Conservation (phyloP, 2,797 vertebrate species). For the Onychomys arenicola region DNA sequence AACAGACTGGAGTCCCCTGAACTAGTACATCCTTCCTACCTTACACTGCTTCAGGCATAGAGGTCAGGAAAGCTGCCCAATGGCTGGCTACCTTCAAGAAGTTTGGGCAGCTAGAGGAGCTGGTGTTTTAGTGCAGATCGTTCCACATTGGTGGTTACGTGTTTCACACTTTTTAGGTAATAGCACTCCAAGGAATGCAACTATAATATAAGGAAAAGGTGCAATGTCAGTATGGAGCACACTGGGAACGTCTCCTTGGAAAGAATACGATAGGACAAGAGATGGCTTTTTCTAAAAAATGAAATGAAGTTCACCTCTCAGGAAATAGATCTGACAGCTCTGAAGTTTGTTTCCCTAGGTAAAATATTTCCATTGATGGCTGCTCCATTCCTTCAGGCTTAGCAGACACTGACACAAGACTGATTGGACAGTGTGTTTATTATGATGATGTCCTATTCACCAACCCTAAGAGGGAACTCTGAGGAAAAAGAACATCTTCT, state of each 20-base stretch:
- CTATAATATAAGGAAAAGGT: constrained; percentile 68
- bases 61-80: not conserved
- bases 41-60: not conserved
- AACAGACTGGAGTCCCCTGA: not conserved
- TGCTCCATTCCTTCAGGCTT: constrained; percentile 67
- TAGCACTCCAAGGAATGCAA: constrained; percentile 66
- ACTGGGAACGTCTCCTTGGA: constrained; percentile 74
- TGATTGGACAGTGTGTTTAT: constrained; percentile 63
- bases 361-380: constrained; percentile 63
- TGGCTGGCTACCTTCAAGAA: constrained; percentile 52
- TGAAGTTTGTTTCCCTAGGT: constrained; percentile 63
- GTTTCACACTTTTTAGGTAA: constrained; percentile 67
- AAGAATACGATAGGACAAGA: constrained; percentile 70
- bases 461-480: constrained; percentile 65
- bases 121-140: constrained; percentile 59
- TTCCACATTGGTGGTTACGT: constrained; percentile 28
- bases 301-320: constrained; percentile 76
- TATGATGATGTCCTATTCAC: constrained; percentile 39
- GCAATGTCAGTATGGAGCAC: constrained; percentile 25
- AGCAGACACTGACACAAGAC: constrained; percentile 49
- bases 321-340: constrained; percentile 62
- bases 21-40: not conserved
- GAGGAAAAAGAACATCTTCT: constrained; percentile 46
- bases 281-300: constrained; percentile 66
- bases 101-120: not conserved